phyloP scores from a whole-genome alignment of 2,888 invertebrate genomes.

The Eupithecia subfuscata region DNA sequence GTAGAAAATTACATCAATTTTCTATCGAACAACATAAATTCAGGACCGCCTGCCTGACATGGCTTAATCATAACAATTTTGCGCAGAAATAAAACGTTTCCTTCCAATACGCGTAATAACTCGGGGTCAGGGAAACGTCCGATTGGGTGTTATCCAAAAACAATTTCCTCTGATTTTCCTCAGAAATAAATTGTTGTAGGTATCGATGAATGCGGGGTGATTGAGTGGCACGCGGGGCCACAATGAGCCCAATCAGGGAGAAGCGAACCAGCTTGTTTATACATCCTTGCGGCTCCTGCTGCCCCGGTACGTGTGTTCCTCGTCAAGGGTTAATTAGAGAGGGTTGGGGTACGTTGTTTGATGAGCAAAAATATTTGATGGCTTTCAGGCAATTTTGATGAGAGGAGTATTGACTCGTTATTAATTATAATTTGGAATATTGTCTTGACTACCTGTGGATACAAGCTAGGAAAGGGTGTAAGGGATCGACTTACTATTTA shows the following conservation, averaged over 20 bases:
- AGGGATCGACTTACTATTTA: no score
- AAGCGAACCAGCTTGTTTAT: conserved; percentile 59
- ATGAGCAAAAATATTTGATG: conserved; percentile 24
- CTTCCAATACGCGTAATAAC: conserved; percentile 26
- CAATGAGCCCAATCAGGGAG: conserved; percentile 70
- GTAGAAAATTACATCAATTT: conserved; percentile 20
- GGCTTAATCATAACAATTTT: conserved; percentile 15
- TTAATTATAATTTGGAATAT: not conserved
- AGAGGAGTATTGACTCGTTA: conserved; percentile 7
- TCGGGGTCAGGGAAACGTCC: conserved; percentile 28
- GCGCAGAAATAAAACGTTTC: conserved; percentile 21
- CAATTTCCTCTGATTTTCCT: conserved; percentile 33
- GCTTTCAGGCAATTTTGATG: conserved; percentile 13
- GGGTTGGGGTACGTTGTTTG: conserved; percentile 18
- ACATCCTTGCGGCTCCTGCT: conserved; percentile 43
- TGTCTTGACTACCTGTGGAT: not conserved
- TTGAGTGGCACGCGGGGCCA: conserved; percentile 63
- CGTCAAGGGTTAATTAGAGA: conserved; percentile 40
- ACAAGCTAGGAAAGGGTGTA: not conserved
- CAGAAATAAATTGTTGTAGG: conserved; percentile 40
- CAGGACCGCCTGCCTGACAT: not conserved
- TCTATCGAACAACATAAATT: not conserved
- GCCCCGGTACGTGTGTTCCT: conserved; percentile 42
- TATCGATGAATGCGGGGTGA: conserved; percentile 64
- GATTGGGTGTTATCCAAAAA: conserved; percentile 34